Conservation (phyloP, 2,113 vertebrate species). For the Meriones unguiculatus region DNA sequence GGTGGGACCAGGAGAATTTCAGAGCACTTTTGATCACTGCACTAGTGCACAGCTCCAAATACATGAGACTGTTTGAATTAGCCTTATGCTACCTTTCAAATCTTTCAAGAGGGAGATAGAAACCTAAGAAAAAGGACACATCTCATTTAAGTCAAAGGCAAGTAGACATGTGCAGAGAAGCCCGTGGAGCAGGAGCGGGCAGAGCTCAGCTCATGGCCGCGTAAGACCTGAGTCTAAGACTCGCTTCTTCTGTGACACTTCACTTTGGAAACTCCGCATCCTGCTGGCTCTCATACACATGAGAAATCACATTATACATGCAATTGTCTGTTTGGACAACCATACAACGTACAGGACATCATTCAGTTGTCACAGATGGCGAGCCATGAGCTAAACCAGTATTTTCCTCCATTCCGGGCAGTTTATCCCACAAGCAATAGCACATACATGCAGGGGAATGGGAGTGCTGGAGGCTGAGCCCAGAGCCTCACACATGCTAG, state of each 20-base stretch:
- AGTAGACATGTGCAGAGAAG: not conserved
- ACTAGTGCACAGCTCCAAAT: not conserved
- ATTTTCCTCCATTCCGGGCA: not conserved
- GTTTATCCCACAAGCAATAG: not conserved
- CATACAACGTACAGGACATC: accelerated
- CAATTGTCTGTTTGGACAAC: not conserved
- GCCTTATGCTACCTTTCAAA: not conserved
- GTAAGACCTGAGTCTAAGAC: not conserved
- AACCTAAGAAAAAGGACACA: not conserved
- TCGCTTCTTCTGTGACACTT: not conserved
- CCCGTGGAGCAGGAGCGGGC: not conserved
- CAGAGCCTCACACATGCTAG: not conserved
- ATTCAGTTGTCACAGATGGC: not conserved
- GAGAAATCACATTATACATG: not conserved
- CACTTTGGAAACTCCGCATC: not conserved
- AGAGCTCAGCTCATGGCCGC: not conserved
- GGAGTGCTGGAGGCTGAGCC: not conserved
- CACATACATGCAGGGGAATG: no score
- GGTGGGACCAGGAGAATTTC: not conserved
- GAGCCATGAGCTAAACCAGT: not conserved
- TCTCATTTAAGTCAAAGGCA: constrained; percentile 11
- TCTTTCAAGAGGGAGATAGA: not conserved
- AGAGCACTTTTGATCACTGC: not conserved
- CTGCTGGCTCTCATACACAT: not conserved
- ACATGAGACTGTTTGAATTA: not conserved